Evolutionary conservation across 2,888 invertebrate genomes (phyloP).

Genomic region (Nudaria mundana): DNA sequence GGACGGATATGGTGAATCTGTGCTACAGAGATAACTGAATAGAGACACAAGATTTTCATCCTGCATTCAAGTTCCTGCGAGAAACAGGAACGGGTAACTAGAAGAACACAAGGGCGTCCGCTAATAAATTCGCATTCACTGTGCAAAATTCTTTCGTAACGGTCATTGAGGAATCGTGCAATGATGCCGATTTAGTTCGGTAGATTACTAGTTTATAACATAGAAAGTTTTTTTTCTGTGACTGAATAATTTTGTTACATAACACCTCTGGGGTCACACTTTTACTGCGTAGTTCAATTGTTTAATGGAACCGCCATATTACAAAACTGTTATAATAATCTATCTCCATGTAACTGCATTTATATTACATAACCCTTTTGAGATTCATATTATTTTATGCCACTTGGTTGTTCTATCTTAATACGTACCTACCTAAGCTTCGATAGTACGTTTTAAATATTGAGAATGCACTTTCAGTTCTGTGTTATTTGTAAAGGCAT

Average conservation of each 20-base stretch:
- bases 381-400: background rate
- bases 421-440: background rate
- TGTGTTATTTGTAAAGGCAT: background rate
- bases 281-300: slow-evolving; percentile 50
- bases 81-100: too few relatives aligned
- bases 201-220: slow-evolving; percentile 26
- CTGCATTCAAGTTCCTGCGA: too few relatives aligned
- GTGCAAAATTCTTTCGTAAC: slow-evolving; percentile 25
- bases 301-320: slow-evolving; percentile 43
- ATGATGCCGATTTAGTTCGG: slow-evolving; percentile 29
- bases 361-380: slow-evolving; percentile 17
- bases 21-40: too few relatives aligned
- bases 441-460: background rate
- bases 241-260: slow-evolving; percentile 41
- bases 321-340: slow-evolving; percentile 32
- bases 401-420: background rate
- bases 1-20: too few relatives aligned
- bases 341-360: slow-evolving; percentile 25
- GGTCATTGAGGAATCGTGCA: slow-evolving; percentile 27
- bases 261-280: slow-evolving; percentile 48
- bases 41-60: too few relatives aligned
- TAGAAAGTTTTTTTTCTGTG: slow-evolving; percentile 49
- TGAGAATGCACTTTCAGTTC: background rate
- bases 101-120: too few relatives aligned
- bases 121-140: slow-evolving; percentile 16